These are phyloP conservation scores for Acrobasis suavella DNA, from an alignment of 2,888 invertebrate species.

Conservation along the genomic window DNA sequence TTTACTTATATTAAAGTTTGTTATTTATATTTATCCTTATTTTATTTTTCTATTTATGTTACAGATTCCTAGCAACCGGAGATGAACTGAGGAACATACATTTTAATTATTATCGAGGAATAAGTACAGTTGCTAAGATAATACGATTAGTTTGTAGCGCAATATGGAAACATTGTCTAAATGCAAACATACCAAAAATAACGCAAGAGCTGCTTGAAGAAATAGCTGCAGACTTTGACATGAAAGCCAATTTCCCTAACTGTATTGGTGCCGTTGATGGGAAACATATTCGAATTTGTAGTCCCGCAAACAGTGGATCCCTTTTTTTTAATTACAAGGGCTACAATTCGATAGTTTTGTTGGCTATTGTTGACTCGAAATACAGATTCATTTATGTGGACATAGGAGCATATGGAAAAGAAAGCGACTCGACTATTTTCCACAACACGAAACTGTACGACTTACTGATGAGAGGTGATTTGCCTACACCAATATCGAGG, in stretches of 20 bases:
- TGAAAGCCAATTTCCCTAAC: background rate
- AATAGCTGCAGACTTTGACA: background rate
- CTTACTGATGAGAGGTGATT: background rate
- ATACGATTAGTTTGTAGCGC: no score
- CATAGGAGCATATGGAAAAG: constrained; percentile 12
- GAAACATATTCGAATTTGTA: background rate
- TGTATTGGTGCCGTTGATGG: background rate
- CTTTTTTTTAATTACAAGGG: constrained; percentile 1
- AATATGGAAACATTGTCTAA: no score
- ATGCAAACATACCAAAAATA: no score
- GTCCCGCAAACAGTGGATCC: background rate
- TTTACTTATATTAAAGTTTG: no score
- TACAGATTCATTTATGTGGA: constrained; percentile 1
- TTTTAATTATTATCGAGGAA: no score
- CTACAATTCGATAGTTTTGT: background rate
- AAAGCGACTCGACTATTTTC: constrained; percentile 10
- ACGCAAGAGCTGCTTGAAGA: background rate
- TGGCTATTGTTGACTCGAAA: background rate
- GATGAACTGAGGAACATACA: no score
- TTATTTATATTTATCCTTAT: no score
- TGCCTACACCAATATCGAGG: background rate
- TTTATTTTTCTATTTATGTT: no score
- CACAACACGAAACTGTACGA: background rate
- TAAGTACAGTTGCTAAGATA: no score
- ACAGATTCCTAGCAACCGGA: no score